Evolutionary conservation across 2,113 vertebrate genomes (phyloP), one percentile per base, ranked within the genome.

Genomic region (Oriolus oriolus): DNA sequence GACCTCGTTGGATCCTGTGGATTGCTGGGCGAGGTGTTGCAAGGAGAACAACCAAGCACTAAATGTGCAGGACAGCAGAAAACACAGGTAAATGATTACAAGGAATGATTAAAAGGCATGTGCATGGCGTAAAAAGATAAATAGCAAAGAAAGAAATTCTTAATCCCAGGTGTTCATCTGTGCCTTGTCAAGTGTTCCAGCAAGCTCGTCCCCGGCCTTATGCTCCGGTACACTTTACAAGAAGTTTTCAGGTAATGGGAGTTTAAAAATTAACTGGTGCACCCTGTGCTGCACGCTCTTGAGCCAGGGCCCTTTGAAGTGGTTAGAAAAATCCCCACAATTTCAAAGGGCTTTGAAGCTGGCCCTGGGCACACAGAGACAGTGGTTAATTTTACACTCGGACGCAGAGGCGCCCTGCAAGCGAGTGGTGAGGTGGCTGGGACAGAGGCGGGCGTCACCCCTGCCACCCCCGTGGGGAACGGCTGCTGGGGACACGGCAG

Each of bases 181-280:
- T 87, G 50, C 64, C 50, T 81, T 23, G 42, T 80, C 71, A 92
- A 87, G 52, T 59, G 69, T 56, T 92, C 82, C 88, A 90, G 73
- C 65, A 74, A 90, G 54, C 68, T 81, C 0, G 19, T 90, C 83
- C 75, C 45, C 17, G 5, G 42, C 71, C 76, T 41, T 61, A 93
- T 6, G 73, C 91, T 97, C 80, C 0, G 0, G 68, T 93, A 92
- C 89, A 78, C 89, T 89, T 96, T 78, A 87, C 73, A 95, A 86
- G 68, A 88, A 78, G 86, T 59, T 70, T 90, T 89, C 73, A 70
- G 69, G 77, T 95, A 93, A 95, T 90, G 52, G 20, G 68, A 63
- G 94, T 66, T 97, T 96, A 97, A 95, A 97, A 89, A 97, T 96
- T 97, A 97, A 95, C 96, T 10, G 60, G 76, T 92, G 89, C 47